Base-by-base conservation (phyloP, 92 coral and sea anemone species). In the Parazoanthus atlanticus region DNA sequence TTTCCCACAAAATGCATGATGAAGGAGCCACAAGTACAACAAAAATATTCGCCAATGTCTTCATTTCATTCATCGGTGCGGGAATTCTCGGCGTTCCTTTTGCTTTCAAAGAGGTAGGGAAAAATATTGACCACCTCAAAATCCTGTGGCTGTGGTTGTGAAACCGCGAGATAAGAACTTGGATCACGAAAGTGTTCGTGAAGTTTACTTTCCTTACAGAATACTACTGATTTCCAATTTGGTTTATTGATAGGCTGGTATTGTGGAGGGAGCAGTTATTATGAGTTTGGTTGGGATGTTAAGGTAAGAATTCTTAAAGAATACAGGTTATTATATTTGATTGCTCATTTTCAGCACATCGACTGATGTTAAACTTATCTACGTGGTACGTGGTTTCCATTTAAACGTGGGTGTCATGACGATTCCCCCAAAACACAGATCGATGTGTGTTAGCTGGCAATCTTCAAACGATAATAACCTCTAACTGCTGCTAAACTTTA, bases 1-100 rank as follows among this genome's bases (percentile, higher is more conserved):
- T 28, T 71, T 70, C 21, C 41, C 43, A 29, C 78, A 84, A 84
- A 70, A 84, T 84, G 71, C 94, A 94, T 78, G 95, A 93, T 90
- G 98, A 93, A 72, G 99, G 99, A 66, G 96, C 99, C 86, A 97
- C 78, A 76, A 97, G 98, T 92, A 88, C 93, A 41, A 91, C 96
- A 74, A 97, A 97, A 83, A 97, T 97, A 69, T 95, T 97, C 89
- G 99, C 98, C 70, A 97, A 97, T 81, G 91, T 97, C 86, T 97
- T 97, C 69, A 97, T 97, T 82, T 93, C 99, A 54, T 97, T 95
- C 82, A 97, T 97, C 90, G 99, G 99, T 78, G 99, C 99, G 84
- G 99, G 99, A 85, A 93, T 97, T 81, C 92, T 97, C 80, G 99
- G 99, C 77, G 95, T 97, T 93, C 99, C 99, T 26, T 96, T 89